Evolutionary conservation across 2,113 vertebrate genomes (phyloP), one percentile per base, ranked within the genome.

Genomic region (Neolamprologus sp.): DNA sequence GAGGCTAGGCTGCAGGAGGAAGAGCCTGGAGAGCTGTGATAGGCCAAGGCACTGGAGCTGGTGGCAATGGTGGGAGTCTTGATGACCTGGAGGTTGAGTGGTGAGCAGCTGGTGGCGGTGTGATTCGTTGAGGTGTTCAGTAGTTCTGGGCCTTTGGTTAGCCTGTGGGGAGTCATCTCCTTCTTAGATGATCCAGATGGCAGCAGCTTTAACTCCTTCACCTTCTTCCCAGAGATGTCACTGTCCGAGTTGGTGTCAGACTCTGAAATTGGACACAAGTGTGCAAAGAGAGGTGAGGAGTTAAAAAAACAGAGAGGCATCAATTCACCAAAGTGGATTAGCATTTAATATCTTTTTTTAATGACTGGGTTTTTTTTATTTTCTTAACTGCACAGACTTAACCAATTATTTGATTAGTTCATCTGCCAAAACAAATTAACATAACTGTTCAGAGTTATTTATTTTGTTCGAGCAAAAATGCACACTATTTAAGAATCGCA

Each of bases 231-330:
- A 84, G 98, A 98, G 83, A 97, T 97, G 94, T 99, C 98, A 65
- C 98, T 99, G 89, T 99, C 98, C 54, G 98, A 98, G 96, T 99
- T 99, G 95, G 97, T 99, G 95, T 99, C 98, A 37, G 98, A 99
- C 93, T 99, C 99, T 99, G 94, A 89, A 87, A 79, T 80, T 17
- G 21, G 51, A 63, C 33, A 73, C 11, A 16, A 79, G 58, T 42
- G n/a, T 4, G 58, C 28, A 82, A 49, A 85, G 47, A 63, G 54
- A 7, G 40, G 12, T 37, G 49, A 49, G 7, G 17, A 81, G 21
- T 53, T 84, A 4, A 58, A 75, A 35, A 37, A 33, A 57, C 5
- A 60, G 35, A 60, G 7, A 89, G n/a, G 17, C 9, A 83, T 80
- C 14, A 47, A 47, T 73, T 37, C 54, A 71, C 21, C 58, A 58